Base-by-base conservation (phyloP, 2,797 vertebrate genomes). In the Amblyopsis hoosieri region DNA sequence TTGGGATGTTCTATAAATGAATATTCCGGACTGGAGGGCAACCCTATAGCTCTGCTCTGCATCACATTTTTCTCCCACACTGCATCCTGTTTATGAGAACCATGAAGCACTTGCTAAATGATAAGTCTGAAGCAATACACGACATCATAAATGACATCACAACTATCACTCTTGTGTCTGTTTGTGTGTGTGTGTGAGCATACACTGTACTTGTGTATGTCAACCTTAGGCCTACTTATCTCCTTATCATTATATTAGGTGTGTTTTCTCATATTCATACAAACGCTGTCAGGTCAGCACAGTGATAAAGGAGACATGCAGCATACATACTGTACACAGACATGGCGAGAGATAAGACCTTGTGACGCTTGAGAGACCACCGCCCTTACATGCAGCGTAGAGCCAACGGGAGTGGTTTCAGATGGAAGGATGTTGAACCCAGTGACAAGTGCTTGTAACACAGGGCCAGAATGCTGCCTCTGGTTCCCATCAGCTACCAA, bases 1-100 rank as follows among this genome's bases (percentile, higher is more conserved):
- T 60, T 46, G 68, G 64, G 14, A 12, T 69, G 69, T 87, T 68
- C 74, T 74, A 75, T 79, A 81, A 82, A 77, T 83, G 76, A 80
- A 71, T 74, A 60, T 60, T 60, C 33, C 57, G 66, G 64, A 63
- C 53, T 65, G 71, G 60, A 68, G 54, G 64, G 53, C 17, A 61
- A 53, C 57, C 52, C 60, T 54, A 29, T 60, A 37, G 55, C 70
- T 47, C 62, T 45, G 55, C 70, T 47, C 45, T 61, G 55, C 67
- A 75, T 76, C 47, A 2, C 13, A 58, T 56, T 48, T 59, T 54
- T 69, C 73, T 79, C 74, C 57, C 60, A 66, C 57, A 57, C 15
- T 37, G 15, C 17, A 4, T 64, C 52, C 57, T 33, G 54, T 64
- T 73, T 74, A 81, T 56, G 53, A 60, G 67, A 79, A 79, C n/a